Evolutionary conservation across 2,797 vertebrate species (phyloP).

Genomic region (Clarias pachynema): DNA sequence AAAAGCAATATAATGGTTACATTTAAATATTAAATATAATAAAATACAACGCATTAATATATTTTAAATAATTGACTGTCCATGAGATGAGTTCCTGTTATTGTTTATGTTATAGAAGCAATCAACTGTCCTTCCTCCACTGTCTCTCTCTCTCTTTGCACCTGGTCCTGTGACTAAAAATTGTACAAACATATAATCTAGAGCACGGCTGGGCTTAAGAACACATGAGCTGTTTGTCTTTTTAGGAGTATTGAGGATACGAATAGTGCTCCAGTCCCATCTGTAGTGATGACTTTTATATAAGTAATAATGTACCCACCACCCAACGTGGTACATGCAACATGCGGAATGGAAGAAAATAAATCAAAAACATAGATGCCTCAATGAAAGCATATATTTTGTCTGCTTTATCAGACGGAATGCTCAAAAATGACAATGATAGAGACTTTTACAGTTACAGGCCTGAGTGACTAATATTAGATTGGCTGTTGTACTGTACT

Average conservation of each 20-base stretch:
- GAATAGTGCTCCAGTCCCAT: background rate
- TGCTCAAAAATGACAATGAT: background rate
- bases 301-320: too few species aligned
- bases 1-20: too few species aligned
- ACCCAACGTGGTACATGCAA: background rate
- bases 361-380: background rate
- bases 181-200: background rate
- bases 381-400: background rate
- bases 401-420: background rate
- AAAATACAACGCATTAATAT: too few species aligned
- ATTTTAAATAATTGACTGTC: background rate
- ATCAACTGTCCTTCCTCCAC: background rate
- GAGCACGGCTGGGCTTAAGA: background rate
- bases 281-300: background rate
- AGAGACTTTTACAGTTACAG: background rate
- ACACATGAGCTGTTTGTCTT: background rate
- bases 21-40: too few species aligned
- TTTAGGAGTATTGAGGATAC: background rate
- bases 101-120: background rate
- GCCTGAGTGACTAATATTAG: background rate
- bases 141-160: background rate
- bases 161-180: background rate
- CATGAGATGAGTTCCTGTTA: background rate
- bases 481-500: background rate
- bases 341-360: background rate